Percentiles rank a stretch among this genome's conserved stretches.
These are phyloP conservation scores for Athrips mouffetella DNA, from an alignment of 2,888 invertebrate genomes.

Conservation along the genomic window DNA sequence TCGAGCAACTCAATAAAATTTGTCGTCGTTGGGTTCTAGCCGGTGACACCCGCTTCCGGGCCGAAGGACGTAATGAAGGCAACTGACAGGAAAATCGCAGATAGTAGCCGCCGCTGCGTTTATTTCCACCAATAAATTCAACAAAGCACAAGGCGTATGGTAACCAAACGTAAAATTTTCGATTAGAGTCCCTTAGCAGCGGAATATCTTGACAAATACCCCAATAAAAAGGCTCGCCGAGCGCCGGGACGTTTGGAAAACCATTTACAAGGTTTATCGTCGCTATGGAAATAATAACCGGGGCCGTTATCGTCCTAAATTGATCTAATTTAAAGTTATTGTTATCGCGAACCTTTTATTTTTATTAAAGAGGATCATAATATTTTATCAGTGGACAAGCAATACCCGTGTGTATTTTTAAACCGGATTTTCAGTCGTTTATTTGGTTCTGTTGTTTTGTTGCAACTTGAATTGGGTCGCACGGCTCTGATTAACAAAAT, in stretches of 20 bases:
- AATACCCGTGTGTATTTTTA: conserved; percentile 25
- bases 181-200: conserved; percentile 64
- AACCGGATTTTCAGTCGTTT: conserved; percentile 12
- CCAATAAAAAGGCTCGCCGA: conserved; percentile 72
- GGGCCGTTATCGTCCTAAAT: conserved; percentile 74
- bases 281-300: conserved; percentile 76
- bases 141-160: conserved; percentile 52
- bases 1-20: conserved; percentile 16
- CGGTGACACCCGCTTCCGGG: conserved; percentile 3
- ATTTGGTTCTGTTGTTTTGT: conserved; percentile 13
- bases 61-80: conserved; percentile 15
- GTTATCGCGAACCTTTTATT: conserved; percentile 71
- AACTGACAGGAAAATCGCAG: conserved; percentile 18
- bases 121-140: conserved; percentile 35
- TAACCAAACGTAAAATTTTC: conserved; percentile 70
- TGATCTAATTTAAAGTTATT: conserved; percentile 77
- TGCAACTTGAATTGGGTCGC: not conserved
- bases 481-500: not conserved
- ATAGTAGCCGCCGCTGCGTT: conserved; percentile 8
- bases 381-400: conserved; percentile 49
- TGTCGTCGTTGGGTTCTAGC: conserved; percentile 15
- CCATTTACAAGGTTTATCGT: conserved; percentile 76
- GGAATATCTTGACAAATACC: conserved; percentile 75
- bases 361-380: conserved; percentile 66
- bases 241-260: conserved; percentile 72